A percentile compares a stretch with the other conserved stretches of the same genome.
Conservation (phyloP, 2,113 vertebrate species). For the Bos javanicus region DNA sequence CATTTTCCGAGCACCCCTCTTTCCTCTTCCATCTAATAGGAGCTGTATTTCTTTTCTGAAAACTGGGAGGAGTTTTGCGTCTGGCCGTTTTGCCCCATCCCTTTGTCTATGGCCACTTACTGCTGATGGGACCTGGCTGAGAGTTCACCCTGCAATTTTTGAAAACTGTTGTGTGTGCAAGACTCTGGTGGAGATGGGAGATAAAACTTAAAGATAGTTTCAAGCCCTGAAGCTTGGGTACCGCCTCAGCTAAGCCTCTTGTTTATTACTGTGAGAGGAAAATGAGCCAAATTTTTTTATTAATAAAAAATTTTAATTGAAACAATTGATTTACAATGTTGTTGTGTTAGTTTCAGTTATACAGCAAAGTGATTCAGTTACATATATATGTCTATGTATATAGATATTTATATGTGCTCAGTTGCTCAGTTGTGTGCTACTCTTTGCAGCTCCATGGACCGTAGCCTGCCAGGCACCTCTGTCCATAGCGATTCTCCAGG, state of each 20-base stretch:
- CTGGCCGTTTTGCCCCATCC: accelerated
- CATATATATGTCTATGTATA: not conserved
- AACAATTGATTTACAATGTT: not conserved
- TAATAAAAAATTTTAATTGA: not conserved
- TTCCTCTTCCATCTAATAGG: not conserved
- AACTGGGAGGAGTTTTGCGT: not conserved
- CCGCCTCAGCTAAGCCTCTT: not conserved
- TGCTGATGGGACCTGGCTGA: not conserved
- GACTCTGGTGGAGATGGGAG: not conserved
- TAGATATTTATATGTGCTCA: not conserved
- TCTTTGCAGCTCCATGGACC: not conserved
- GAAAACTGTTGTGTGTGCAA: not conserved
- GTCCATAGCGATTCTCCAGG: not conserved
- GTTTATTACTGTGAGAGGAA: accelerated
- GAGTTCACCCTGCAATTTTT: not conserved
- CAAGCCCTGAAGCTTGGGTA: not conserved
- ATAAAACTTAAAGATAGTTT: not conserved
- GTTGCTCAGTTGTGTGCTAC: not conserved
- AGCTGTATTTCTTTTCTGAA: not conserved
- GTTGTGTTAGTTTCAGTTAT: not conserved
- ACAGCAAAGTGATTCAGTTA: not conserved
- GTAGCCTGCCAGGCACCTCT: not conserved
- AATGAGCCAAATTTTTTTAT: not conserved
- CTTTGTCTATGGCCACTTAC: not conserved
- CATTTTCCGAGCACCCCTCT: not conserved